A percentile compares a stretch with the other conserved stretches of the same genome.
phyloP scores from a whole-genome alignment of 1,140 invertebrate species.

The Scaptomyza graminum region DNA sequence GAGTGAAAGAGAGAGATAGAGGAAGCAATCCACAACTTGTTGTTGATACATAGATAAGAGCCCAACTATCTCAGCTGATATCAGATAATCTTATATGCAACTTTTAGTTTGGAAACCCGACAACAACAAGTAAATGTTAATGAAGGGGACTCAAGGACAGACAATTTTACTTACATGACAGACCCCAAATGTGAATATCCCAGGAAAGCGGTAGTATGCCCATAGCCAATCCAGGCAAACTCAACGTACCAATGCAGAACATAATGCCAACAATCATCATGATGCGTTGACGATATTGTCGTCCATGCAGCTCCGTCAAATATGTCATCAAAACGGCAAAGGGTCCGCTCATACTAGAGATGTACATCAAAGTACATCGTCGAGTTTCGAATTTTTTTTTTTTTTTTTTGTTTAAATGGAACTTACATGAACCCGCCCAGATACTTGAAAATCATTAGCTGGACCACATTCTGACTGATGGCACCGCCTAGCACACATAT shows the following conservation, averaged over 20 bases:
- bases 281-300: constrained; percentile 86
- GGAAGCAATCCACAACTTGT: not conserved
- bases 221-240: constrained; percentile 86
- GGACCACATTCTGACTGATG: constrained; percentile 88
- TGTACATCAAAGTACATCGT: constrained; percentile 39
- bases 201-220: constrained; percentile 84
- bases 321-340: constrained; percentile 89
- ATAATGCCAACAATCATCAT: constrained; percentile 87
- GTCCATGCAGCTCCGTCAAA: constrained; percentile 88
- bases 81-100: not conserved
- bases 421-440: constrained; percentile 91
- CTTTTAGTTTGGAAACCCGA: not conserved
- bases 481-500: constrained; percentile 88
- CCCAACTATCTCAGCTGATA: not conserved
- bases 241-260: constrained; percentile 86
- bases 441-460: constrained; percentile 89
- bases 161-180: constrained; percentile 61
- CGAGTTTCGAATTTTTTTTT: constrained; percentile 7
- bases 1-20: too few species aligned
- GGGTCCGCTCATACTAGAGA: constrained; percentile 88
- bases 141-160: constrained; percentile 21
- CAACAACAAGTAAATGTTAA: not conserved
- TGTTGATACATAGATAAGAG: constrained; percentile 1
- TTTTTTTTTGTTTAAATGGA: not conserved
- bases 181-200: constrained; percentile 50